Conservation (phyloP, 2,113 vertebrate species). For the Silurus asotus region DNA sequence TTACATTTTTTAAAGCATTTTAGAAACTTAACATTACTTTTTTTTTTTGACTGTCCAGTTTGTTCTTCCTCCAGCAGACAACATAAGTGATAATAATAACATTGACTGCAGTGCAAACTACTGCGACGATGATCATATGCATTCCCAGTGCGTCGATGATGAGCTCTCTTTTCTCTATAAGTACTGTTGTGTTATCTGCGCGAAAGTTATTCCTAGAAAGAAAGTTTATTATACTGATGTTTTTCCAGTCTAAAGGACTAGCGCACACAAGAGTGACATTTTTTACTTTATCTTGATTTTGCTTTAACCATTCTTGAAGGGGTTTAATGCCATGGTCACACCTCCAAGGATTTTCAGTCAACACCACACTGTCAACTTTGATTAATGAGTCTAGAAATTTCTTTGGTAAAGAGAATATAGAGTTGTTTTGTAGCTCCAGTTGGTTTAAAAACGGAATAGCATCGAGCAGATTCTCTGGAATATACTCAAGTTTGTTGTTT, state of each 20-base stretch:
- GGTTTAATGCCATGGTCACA: conserved; percentile 82
- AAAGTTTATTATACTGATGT: conserved; percentile 64
- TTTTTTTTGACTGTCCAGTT: conserved; percentile 57
- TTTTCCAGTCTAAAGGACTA: conserved; percentile 65
- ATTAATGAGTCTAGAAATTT: conserved; percentile 76
- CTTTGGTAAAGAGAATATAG: conserved; percentile 75
- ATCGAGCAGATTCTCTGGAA: conserved; percentile 76
- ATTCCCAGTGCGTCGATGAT: background rate
- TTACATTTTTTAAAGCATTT: background rate
- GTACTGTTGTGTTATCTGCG: background rate
- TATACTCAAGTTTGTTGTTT: conserved; percentile 77
- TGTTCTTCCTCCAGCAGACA: conserved; percentile 66
- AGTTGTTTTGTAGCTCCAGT: conserved; percentile 84
- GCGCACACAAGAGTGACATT: conserved; percentile 75
- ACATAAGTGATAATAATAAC: conserved; percentile 60
- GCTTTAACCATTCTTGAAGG: conserved; percentile 78
- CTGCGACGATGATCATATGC: conserved; percentile 58
- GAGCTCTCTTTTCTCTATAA: background rate
- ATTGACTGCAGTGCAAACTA: conserved; percentile 63
- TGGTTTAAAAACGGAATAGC: conserved; percentile 66
- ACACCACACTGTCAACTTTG: conserved; percentile 70
- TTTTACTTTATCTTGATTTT: conserved; percentile 69
- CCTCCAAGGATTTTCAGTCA: conserved; percentile 88
- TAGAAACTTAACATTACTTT: background rate
- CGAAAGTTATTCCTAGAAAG: conserved; percentile 52